Evolutionary conservation across 1,140 invertebrate species (phyloP).

Genomic region (Andricus grossulariae): DNA sequence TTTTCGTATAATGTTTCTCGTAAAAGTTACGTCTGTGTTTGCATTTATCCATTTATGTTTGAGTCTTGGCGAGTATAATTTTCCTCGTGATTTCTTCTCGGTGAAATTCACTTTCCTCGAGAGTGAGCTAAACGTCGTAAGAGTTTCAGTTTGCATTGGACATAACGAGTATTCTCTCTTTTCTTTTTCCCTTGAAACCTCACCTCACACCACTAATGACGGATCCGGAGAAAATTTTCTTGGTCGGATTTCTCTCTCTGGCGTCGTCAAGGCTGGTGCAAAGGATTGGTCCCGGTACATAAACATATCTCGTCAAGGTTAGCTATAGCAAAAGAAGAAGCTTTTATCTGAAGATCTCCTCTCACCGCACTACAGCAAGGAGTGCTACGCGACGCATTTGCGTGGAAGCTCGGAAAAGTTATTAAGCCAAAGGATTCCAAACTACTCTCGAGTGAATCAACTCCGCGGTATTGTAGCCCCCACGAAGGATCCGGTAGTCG

Average conservation of each 20-base stretch:
- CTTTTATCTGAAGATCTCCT: conserved; percentile 39
- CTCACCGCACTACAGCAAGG: conserved; percentile 42
- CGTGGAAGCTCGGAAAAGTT: conserved; percentile 55
- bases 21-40: conserved; percentile 18
- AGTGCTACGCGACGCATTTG: conserved; percentile 52
- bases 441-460: conserved; percentile 58
- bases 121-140: not conserved
- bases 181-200: conserved; percentile 11
- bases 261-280: conserved; percentile 13
- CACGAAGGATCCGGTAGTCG: conserved; percentile 40
- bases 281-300: conserved; percentile 5
- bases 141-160: conserved; percentile 8
- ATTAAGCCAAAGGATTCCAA: conserved; percentile 57
- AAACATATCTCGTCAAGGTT: conserved; percentile 29
- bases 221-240: not conserved
- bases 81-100: conserved; percentile 7
- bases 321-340: conserved; percentile 14
- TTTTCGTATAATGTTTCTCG: conserved; percentile 1
- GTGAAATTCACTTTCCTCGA: conserved; percentile 7
- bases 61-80: conserved; percentile 12
- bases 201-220: conserved; percentile 4
- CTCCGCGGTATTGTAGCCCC: conserved; percentile 45
- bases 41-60: not conserved
- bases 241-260: conserved; percentile 11
- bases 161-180: not conserved